Conservation (phyloP, 2,888 invertebrate genomes). For the Cataglyphis cursor region DNA sequence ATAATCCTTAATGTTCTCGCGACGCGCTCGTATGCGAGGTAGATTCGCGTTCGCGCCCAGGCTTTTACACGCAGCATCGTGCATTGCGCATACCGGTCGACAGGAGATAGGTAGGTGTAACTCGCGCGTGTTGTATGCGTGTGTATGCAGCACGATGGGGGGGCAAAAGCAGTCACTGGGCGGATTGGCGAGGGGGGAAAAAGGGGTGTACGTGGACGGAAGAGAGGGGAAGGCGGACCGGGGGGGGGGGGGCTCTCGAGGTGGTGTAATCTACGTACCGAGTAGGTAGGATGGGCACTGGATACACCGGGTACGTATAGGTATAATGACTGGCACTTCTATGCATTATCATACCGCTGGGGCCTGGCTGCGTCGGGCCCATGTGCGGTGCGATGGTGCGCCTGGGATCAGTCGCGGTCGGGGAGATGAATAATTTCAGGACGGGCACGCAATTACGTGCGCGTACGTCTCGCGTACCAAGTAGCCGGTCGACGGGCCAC, state of each 20-base stretch:
- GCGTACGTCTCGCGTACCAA: conserved; percentile 86
- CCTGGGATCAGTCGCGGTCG: conserved; percentile 81
- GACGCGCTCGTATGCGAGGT: conserved; percentile 27
- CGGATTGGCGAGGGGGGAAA: conserved; percentile 18
- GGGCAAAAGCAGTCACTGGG: conserved; percentile 43
- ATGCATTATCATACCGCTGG: conserved; percentile 86
- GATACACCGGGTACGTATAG: conserved; percentile 76
- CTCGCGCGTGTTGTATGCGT: conserved; percentile 62
- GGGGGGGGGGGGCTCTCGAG: conserved; percentile 62
- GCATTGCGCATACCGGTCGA: conserved; percentile 38
- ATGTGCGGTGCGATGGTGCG: conserved; percentile 65
- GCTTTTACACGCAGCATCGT: conserved; percentile 39
- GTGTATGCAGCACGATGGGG: conserved; percentile 44
- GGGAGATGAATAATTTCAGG: conserved; percentile 87
- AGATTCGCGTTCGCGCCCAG: conserved; percentile 46
- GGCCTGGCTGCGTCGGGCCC: conserved; percentile 76
- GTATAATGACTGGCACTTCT: conserved; percentile 86
- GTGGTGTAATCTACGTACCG: conserved; percentile 82
- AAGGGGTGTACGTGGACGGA: conserved; percentile 50
- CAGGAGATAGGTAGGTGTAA: conserved; percentile 51
- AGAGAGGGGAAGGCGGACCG: background rate
- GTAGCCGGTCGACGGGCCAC: conserved; percentile 82
- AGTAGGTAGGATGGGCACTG: conserved; percentile 74
- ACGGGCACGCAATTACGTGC: conserved; percentile 86
- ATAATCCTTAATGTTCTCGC: conserved; percentile 45